phyloP scores from a whole-genome alignment of 2,888 invertebrate species.

The Habrosyne pyritoides region DNA sequence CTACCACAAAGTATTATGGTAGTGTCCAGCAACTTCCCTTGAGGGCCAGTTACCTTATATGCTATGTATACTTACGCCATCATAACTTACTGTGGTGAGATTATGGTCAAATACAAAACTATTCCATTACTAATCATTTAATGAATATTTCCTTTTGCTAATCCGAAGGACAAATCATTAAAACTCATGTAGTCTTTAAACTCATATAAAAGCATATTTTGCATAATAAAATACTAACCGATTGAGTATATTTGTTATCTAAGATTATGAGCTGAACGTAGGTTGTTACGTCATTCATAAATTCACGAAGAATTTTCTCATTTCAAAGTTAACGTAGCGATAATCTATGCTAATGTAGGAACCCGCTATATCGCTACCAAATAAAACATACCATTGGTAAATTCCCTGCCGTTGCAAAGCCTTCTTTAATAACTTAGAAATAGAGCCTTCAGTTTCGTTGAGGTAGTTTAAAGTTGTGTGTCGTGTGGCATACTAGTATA shows the following conservation, averaged over 20 bases:
- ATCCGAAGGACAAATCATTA: too few relatives aligned
- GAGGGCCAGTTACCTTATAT: too few relatives aligned
- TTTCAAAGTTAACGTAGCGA: slow-evolving; percentile 13
- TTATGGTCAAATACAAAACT: too few relatives aligned
- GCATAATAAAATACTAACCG: neutral
- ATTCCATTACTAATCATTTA: too few relatives aligned
- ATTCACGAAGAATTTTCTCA: slow-evolving; percentile 20
- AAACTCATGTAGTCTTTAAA: too few relatives aligned
- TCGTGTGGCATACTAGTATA: slow-evolving; percentile 12
- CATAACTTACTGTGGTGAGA: too few relatives aligned
- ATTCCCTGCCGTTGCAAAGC: neutral
- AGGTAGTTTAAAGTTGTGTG: neutral
- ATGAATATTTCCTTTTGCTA: too few relatives aligned
- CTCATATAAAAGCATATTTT: neutral
- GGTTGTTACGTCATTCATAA: slow-evolving; percentile 17
- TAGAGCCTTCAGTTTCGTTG: neutral
- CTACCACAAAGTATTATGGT: too few relatives aligned
- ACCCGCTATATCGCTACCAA: neutral
- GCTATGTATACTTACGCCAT: too few relatives aligned
- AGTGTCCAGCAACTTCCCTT: too few relatives aligned
- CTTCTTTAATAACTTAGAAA: neutral
- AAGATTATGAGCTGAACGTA: neutral
- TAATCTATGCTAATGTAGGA: slow-evolving; percentile 27
- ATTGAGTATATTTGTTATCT: neutral
- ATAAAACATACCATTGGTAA: neutral